These are phyloP conservation scores for Dolomedes plantarius DNA, from an alignment of 2,888 invertebrate species.

Conservation along the genomic window DNA sequence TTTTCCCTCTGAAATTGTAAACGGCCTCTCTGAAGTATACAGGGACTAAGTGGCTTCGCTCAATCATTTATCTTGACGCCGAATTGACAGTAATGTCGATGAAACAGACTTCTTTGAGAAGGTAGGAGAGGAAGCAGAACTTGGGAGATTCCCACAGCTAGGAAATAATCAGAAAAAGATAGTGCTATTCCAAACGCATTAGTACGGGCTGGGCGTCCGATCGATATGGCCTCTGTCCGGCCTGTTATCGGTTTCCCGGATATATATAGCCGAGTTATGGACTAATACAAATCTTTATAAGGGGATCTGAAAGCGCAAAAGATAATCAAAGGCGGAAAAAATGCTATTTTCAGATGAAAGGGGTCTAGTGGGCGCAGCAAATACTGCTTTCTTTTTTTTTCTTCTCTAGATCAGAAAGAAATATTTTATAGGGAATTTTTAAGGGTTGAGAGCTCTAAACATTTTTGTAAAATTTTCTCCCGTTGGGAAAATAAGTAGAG, in stretches of 20 bases:
- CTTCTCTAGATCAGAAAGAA: no score
- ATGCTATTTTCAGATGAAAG: background rate
- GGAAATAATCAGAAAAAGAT: constrained; percentile 58
- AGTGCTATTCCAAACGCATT: constrained; percentile 60
- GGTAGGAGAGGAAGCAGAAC: background rate
- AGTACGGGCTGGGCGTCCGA: constrained; percentile 21
- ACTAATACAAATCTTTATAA: background rate
- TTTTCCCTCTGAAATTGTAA: background rate
- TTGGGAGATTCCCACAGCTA: background rate
- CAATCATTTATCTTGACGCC: constrained; percentile 14
- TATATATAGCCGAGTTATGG: constrained; percentile 14
- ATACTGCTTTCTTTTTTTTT: no score
- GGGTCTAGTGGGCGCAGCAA: no score
- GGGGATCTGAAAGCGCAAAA: background rate
- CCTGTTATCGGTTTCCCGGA: background rate
- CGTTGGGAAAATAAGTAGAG: no score
- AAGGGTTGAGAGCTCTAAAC: no score
- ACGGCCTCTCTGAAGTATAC: background rate
- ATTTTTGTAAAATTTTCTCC: no score
- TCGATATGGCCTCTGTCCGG: constrained; percentile 40
- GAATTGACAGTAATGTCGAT: constrained; percentile 41
- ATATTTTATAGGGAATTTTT: no score
- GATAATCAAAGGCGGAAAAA: background rate
- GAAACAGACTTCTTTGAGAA: constrained; percentile 10
- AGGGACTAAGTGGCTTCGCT: background rate